Conservation (phyloP, 2,888 invertebrate genomes). For the Tortricodes alternella region DNA sequence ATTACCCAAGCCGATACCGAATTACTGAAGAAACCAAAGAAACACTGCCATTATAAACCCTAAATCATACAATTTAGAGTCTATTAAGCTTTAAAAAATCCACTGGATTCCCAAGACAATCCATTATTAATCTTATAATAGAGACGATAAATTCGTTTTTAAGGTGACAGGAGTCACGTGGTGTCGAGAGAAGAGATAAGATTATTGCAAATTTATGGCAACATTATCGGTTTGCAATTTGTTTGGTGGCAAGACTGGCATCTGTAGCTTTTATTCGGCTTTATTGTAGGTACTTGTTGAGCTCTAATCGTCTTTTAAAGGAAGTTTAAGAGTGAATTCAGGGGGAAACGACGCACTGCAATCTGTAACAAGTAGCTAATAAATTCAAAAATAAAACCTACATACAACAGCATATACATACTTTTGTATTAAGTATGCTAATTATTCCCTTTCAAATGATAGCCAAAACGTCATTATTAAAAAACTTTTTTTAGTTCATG, state of each 20-base stretch:
- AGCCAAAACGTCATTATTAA: no score
- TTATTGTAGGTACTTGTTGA: slow-evolving; percentile 4
- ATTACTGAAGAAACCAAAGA: no score
- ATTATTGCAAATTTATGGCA: slow-evolving; percentile 24
- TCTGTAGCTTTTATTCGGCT: background rate
- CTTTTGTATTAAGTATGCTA: no score
- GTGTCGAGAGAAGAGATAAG: slow-evolving; percentile 14
- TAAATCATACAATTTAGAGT: background rate
- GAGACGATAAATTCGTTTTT: background rate
- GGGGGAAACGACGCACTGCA: no score
- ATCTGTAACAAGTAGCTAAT: no score
- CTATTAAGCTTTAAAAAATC: background rate
- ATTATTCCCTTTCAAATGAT: no score
- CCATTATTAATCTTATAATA: background rate
- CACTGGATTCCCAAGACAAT: background rate
- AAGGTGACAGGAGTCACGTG: background rate
- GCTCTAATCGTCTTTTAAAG: no score
- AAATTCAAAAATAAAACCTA: no score
- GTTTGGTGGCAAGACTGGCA: slow-evolving; percentile 16
- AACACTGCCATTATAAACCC: background rate
- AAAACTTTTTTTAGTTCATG: no score
- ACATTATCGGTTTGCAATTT: slow-evolving; percentile 21
- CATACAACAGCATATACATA: no score
- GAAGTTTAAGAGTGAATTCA: no score
- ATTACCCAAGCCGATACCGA: no score